phyloP scores from a whole-genome alignment of 1,140 invertebrate species.

The Ruditapes philippinarum region DNA sequence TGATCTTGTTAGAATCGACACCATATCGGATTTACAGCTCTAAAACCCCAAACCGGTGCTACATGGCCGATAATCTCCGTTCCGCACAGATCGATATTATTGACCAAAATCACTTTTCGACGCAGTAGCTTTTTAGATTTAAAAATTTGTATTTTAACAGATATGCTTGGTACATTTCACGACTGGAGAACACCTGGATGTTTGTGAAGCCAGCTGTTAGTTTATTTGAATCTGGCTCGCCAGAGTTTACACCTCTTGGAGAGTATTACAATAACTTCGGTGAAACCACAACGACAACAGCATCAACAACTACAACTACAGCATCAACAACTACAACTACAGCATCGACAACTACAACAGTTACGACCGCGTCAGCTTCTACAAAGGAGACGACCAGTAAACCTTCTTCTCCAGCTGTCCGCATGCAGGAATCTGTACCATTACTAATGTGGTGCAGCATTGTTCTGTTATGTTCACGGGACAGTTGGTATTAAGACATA shows the following conservation, averaged over 20 bases:
- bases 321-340: not conserved
- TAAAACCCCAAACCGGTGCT: too few relatives aligned
- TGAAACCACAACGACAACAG: not conserved
- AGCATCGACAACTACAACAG: conserved; percentile 56
- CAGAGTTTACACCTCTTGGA: conserved; percentile 50
- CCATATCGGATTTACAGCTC: too few relatives aligned
- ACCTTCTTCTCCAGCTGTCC: not conserved
- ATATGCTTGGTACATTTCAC: conserved; percentile 44
- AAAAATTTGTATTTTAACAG: too few relatives aligned
- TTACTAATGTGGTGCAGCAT: not conserved
- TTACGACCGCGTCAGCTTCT: not conserved
- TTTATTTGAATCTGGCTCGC: conserved; percentile 49
- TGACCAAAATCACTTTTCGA: too few relatives aligned
- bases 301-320: not conserved
- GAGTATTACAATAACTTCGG: conserved; percentile 61
- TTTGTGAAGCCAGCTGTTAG: conserved; percentile 43
- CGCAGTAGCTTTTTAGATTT: too few relatives aligned
- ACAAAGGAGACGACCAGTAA: not conserved
- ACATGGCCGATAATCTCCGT: too few relatives aligned
- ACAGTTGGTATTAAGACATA: not conserved
- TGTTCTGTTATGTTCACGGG: not conserved
- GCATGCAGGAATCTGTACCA: not conserved
- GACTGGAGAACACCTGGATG: not conserved
- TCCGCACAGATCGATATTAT: too few relatives aligned
- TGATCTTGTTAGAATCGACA: too few relatives aligned